Conservation (phyloP, 2,113 vertebrate genomes). For the Myanophis thanlyinensis region DNA sequence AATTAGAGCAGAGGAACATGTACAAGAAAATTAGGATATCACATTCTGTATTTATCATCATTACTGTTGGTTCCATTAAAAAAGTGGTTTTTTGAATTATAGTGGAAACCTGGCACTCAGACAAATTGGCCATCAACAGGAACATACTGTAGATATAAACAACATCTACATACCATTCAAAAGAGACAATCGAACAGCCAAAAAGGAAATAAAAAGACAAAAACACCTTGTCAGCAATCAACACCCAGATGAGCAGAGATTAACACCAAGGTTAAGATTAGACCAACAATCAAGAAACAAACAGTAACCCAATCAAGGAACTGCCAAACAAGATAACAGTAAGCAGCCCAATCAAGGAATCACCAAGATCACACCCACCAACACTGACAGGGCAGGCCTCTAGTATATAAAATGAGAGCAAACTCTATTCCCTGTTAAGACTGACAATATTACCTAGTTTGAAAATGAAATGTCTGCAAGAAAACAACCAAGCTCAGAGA, state of each 20-base stretch:
- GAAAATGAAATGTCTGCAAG: background rate
- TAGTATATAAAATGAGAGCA: background rate
- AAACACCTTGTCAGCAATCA: background rate
- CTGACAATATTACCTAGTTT: background rate
- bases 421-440: background rate
- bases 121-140: background rate
- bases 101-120: background rate
- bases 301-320: background rate
- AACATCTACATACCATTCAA: background rate
- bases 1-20: background rate
- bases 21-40: background rate
- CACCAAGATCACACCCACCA: background rate
- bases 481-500: background rate
- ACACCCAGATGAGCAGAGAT: background rate
- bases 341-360: background rate
- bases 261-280: background rate
- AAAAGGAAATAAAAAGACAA: background rate
- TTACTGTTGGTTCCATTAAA: background rate
- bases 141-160: background rate
- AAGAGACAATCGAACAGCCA: background rate
- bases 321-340: background rate
- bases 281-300: background rate
- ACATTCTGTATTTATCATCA: background rate
- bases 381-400: background rate
- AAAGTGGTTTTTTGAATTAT: background rate